A percentile compares a stretch with the other conserved stretches of the same genome.
phyloP scores from a whole-genome alignment of 2,797 vertebrate genomes.

The Pseudochromis fuscus region DNA sequence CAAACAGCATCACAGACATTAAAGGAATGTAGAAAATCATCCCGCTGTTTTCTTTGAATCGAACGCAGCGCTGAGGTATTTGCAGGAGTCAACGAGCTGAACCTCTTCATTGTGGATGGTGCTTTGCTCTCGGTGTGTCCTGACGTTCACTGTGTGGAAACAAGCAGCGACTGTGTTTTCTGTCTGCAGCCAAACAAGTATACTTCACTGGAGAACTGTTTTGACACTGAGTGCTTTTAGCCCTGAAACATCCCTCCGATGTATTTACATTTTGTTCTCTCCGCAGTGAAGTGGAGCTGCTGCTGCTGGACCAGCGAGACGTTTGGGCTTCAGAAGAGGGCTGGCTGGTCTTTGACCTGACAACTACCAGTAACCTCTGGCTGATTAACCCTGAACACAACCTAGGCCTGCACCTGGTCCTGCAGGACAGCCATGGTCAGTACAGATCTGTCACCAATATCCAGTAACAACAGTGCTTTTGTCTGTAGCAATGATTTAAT shows the following conservation, averaged over 20 bases:
- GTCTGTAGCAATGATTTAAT: conserved; percentile 17
- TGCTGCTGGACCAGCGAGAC: conserved; percentile 90
- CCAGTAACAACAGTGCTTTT: conserved; percentile 21
- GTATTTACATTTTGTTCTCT: conserved; percentile 3
- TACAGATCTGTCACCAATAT: conserved; percentile 14
- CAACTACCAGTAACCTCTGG: conserved; percentile 94
- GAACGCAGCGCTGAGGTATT: too few relatives aligned
- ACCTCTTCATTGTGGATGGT: too few relatives aligned
- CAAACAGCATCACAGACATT: too few relatives aligned
- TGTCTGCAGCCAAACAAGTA: not conserved
- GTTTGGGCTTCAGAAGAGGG: conserved; percentile 95
- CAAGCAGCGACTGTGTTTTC: not conserved
- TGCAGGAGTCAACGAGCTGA: too few relatives aligned
- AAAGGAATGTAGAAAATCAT: too few relatives aligned
- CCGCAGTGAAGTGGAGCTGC: conserved; percentile 90
- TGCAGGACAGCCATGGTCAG: conserved; percentile 91
- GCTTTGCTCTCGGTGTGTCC: too few relatives aligned
- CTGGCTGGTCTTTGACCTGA: conserved; percentile 97
- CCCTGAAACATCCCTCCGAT: conserved; percentile 4
- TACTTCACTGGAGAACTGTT: not conserved
- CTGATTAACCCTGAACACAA: conserved; percentile 92
- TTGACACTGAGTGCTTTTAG: conserved; percentile 2
- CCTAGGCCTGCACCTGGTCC: conserved; percentile 90
- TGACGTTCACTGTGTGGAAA: not conserved
- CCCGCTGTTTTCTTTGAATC: too few relatives aligned